Conservation (phyloP, 2,888 invertebrate genomes). For the Lumbricus terrestris region DNA sequence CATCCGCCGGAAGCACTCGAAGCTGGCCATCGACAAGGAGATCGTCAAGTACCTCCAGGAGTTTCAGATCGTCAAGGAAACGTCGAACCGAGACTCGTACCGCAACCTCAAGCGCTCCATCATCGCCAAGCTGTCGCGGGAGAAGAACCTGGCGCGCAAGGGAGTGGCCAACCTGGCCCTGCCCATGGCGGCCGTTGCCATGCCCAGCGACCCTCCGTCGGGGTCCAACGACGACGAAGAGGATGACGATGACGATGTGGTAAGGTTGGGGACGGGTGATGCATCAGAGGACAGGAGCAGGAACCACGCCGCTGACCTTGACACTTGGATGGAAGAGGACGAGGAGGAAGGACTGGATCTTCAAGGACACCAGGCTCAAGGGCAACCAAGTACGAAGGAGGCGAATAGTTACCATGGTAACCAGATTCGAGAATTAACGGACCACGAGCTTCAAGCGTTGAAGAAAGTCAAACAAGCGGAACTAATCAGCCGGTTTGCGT, state of each 20-base stretch:
- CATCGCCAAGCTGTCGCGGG: constrained; percentile 30
- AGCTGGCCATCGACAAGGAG: constrained; percentile 29
- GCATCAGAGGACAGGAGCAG: neutral
- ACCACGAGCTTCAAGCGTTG: neutral
- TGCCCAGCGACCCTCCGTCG: constrained; percentile 12
- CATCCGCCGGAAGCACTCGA: constrained; percentile 46
- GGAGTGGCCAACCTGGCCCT: constrained; percentile 17
- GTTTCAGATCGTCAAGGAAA: constrained; percentile 40
- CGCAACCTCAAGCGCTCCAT: constrained; percentile 36
- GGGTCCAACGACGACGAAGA: neutral
- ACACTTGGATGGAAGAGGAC: neutral
- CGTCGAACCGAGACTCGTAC: constrained; percentile 36
- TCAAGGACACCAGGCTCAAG: neutral
- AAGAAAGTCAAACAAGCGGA: neutral
- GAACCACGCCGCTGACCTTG: neutral
- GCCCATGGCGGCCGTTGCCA: constrained; percentile 15
- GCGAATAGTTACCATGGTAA: neutral
- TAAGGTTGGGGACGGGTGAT: neutral
- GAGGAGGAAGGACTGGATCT: too few relatives aligned
- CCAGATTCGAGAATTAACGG: neutral
- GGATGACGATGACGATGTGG: neutral
- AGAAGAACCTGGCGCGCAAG: neutral
- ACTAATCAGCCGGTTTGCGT: neutral
- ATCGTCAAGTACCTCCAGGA: constrained; percentile 42
- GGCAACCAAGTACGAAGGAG: neutral